phyloP scores from a whole-genome alignment of 2,888 invertebrate genomes.

The Brachyptera risi region DNA sequence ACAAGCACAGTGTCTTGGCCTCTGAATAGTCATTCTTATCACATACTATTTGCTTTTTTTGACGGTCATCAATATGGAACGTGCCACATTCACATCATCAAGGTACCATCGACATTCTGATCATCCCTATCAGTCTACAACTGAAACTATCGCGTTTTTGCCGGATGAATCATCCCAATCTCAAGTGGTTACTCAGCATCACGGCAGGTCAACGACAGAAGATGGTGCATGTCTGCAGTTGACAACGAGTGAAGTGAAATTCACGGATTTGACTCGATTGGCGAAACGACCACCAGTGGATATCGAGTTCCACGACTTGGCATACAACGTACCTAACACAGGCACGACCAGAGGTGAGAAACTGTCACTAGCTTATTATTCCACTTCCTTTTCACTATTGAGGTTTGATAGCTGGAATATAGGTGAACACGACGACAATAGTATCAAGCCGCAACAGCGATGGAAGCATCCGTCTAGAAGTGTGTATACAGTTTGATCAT shows the following conservation, averaged over 20 bases:
- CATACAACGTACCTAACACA: slow-evolving; percentile 49
- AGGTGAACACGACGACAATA: too few species aligned
- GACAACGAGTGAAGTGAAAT: background rate
- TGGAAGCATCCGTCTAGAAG: too few species aligned
- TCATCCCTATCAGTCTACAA: background rate
- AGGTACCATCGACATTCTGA: background rate
- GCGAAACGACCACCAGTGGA: slow-evolving; percentile 57
- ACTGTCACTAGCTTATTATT: too few species aligned
- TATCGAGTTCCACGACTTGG: slow-evolving; percentile 56
- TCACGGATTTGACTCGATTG: slow-evolving; percentile 47
- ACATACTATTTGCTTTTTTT: too few species aligned
- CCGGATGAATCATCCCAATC: background rate
- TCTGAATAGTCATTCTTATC: too few species aligned
- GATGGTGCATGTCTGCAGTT: background rate
- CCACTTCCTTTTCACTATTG: too few species aligned
- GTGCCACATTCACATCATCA: too few species aligned
- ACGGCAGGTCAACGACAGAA: background rate
- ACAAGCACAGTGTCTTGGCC: background rate
- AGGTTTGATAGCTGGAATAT: too few species aligned
- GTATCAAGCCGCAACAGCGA: too few species aligned
- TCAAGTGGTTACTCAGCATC: background rate
- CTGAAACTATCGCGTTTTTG: background rate
- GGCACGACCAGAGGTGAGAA: slow-evolving; percentile 21
- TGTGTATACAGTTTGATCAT: too few species aligned
- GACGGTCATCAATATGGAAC: too few species aligned